phyloP scores from a whole-genome alignment of 2,888 invertebrate genomes.

The Pemphredon lugubris region DNA sequence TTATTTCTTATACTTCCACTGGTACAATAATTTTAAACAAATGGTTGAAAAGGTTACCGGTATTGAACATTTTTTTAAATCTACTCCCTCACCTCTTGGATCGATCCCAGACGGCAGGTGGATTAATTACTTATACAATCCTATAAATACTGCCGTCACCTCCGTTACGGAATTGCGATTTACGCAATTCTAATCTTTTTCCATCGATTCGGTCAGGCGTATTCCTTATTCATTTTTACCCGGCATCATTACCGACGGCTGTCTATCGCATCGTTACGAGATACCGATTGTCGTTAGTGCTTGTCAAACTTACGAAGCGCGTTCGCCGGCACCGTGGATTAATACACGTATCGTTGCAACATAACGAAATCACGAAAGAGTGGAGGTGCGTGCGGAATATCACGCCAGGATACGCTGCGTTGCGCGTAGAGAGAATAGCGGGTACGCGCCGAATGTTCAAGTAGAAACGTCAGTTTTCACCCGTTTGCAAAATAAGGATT shows the following conservation, averaged over 20 bases:
- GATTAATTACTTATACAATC: constrained; percentile 12
- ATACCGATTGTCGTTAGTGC: constrained; percentile 41
- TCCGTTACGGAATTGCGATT: neutral
- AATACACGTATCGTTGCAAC: constrained; percentile 54
- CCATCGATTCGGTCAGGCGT: constrained; percentile 1
- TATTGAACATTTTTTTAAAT: no score
- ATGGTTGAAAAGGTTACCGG: no score
- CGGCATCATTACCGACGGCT: neutral
- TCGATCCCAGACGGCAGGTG: neutral
- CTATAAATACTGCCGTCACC: neutral
- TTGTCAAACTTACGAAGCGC: constrained; percentile 17
- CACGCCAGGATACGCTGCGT: constrained; percentile 43
- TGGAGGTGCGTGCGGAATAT: constrained; percentile 43
- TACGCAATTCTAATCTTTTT: constrained; percentile 2
- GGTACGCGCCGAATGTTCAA: constrained; percentile 50
- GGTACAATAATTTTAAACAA: no score
- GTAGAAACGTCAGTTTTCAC: constrained; percentile 51
- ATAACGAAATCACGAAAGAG: constrained; percentile 53
- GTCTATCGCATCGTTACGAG: neutral
- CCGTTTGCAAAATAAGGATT: constrained; percentile 49
- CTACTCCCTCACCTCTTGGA: neutral
- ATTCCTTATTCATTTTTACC: neutral
- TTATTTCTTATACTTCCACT: no score
- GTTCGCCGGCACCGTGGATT: constrained; percentile 24
- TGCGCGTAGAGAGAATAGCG: constrained; percentile 51